These are phyloP conservation scores for Oegoconia quadripuncta DNA, from an alignment of 2,888 invertebrate species.

Conservation along the genomic window DNA sequence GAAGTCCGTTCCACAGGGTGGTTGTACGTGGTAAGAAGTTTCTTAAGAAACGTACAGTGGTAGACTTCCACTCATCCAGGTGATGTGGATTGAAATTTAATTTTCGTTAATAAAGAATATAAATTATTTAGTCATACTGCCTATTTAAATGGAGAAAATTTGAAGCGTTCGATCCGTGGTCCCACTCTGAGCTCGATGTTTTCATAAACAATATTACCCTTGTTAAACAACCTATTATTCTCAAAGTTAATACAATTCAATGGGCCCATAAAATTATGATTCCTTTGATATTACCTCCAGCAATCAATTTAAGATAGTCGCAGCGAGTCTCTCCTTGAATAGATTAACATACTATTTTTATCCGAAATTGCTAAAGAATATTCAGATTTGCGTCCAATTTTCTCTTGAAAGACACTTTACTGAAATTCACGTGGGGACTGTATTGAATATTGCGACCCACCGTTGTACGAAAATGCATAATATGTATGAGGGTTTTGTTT, in stretches of 20 bases:
- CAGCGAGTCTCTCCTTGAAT: conserved; percentile 49
- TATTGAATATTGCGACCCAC: conserved; percentile 62
- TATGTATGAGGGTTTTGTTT: conserved; percentile 44
- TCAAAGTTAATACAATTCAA: conserved; percentile 45
- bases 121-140: too few species aligned
- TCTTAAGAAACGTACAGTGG: too few species aligned
- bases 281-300: conserved; percentile 59
- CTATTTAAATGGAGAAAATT: too few species aligned
- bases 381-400: conserved; percentile 70
- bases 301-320: conserved; percentile 70
- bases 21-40: too few species aligned
- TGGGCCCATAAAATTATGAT: conserved; percentile 40
- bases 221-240: too few species aligned
- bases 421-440: conserved; percentile 59
- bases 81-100: too few species aligned
- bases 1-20: too few species aligned
- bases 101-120: too few species aligned
- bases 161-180: too few species aligned
- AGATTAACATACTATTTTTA: conserved; percentile 70
- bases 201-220: too few species aligned
- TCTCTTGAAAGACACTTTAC: conserved; percentile 59
- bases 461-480: conserved; percentile 46
- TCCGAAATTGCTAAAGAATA: conserved; percentile 64
- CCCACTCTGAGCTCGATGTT: too few species aligned
- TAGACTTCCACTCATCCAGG: too few species aligned